Evolutionary conservation across 1,140 invertebrate species (phyloP).

Genomic region (Lepidurus packardi): DNA sequence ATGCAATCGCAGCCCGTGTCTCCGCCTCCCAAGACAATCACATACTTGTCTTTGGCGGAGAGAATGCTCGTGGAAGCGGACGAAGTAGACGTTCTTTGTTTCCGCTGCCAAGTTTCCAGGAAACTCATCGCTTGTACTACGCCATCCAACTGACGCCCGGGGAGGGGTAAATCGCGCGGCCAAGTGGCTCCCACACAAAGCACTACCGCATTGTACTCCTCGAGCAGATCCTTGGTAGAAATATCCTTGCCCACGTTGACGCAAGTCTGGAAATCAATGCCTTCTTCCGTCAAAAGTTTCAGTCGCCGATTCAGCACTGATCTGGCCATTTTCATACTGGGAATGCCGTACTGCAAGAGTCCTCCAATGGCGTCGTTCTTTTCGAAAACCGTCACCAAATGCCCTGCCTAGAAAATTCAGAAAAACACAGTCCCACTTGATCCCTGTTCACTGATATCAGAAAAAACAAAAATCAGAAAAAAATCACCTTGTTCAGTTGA

Average conservation of each 20-base stretch:
- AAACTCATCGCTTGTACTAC: slow-evolving; percentile 98
- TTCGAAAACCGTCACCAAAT: slow-evolving; percentile 90
- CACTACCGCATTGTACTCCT: slow-evolving; percentile 79
- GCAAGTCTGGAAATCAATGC: slow-evolving; percentile 83
- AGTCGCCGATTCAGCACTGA: slow-evolving; percentile 85
- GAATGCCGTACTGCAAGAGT: slow-evolving; percentile 93
- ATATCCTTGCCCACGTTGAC: slow-evolving; percentile 89
- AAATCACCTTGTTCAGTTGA: slow-evolving; percentile 83
- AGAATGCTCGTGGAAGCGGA: slow-evolving; percentile 52
- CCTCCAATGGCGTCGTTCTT: slow-evolving; percentile 92
- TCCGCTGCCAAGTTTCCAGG: slow-evolving; percentile 94
- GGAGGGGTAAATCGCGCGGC: slow-evolving; percentile 82
- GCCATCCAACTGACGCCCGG: slow-evolving; percentile 76
- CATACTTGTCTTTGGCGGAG: slow-evolving; percentile 86
- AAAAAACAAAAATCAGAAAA: slow-evolving; percentile 26
- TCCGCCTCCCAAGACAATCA: slow-evolving; percentile 95
- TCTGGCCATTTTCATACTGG: slow-evolving; percentile 95
- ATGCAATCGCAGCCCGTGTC: slow-evolving; percentile 99
- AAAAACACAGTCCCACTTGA: not conserved
- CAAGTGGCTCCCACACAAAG: slow-evolving; percentile 91
- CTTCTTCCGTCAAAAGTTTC: slow-evolving; percentile 80
- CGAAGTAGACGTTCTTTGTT: slow-evolving; percentile 68
- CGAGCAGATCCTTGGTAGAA: slow-evolving; percentile 63
- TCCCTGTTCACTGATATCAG: not conserved
- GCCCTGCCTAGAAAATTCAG: slow-evolving; percentile 59